Evolutionary conservation across 2,888 invertebrate genomes (phyloP), one percentile per base, ranked within the genome.

Genomic region (Pyrgus malvae): DNA sequence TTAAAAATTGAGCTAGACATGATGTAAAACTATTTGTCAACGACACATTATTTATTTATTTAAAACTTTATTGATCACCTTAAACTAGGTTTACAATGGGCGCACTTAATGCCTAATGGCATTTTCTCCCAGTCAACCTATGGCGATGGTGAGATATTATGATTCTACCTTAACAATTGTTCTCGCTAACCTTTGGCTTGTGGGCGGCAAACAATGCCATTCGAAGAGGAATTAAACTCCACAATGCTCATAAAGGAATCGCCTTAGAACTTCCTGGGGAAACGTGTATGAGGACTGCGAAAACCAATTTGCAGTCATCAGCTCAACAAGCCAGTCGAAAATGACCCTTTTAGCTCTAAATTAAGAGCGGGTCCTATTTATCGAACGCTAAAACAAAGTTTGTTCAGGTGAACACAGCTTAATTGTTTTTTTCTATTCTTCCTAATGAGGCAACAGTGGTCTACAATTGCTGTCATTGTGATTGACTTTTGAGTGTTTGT

Each of bases 401-500:
- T 72, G 78, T 68, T 46, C 69, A 78, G 71, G 72, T 79, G 72
- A 72, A 74, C 65, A 71, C 67, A 70, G 72, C 62, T 78, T 80
- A 82, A 85, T 87, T 86, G 80, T 84, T 80, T 83, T 38, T 83
- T 76, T 66, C 68, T 77, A 81, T 80, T 82, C 73, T 78, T 82
- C 78, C 78, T 89, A 89, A 89, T 88, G 88, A 89, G 86, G 84
- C 81, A 78, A 79, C 81, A 82, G 84, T 83, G 79, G 80, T 81
- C 74, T 75, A 86, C 87, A 83, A 84, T 86, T 67, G 68, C 78
- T 74, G 78, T 83, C 81, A 83, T 85, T 83, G 81, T 81, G 78
- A 77, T 74, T 78, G 75, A 79, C 76, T 75, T 77, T 67, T 63
- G 66, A 73, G 74, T 21, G 78, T 72, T 76, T 76, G 23, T 53